Conservation (phyloP, 2,113 vertebrate species). For the Manacus vitellinus region DNA sequence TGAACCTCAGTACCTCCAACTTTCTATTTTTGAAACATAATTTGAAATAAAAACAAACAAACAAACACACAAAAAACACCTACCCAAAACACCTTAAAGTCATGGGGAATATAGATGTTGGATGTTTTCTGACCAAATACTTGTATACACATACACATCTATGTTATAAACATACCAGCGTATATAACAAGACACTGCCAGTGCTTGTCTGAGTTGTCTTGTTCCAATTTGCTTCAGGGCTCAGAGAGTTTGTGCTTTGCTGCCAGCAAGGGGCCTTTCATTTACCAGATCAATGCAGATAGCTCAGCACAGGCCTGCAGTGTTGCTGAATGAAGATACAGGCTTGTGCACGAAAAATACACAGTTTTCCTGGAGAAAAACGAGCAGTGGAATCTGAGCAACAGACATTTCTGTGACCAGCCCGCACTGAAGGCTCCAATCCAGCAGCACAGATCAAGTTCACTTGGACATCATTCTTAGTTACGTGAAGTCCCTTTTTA, state of each 20-base stretch:
- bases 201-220: not conserved
- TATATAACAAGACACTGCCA: not conserved
- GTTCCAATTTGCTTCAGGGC: not conserved
- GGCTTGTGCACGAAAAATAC: not conserved
- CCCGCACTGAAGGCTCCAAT: not conserved
- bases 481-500: not conserved
- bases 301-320: not conserved
- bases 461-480: not conserved
- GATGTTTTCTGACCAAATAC: not conserved
- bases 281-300: constrained; percentile 39
- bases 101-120: not conserved
- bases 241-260: not conserved
- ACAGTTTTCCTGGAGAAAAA: not conserved
- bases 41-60: not conserved
- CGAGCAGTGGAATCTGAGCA: not conserved
- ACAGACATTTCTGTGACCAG: not conserved
- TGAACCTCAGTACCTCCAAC: not conserved
- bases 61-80: not conserved
- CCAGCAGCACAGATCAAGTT: not conserved
- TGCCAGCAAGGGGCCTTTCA: constrained; percentile 36
- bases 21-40: not conserved
- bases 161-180: not conserved
- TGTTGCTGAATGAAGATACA: not conserved
- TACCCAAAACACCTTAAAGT: not conserved
- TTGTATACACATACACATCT: not conserved